phyloP scores from a whole-genome alignment of 2,888 invertebrate genomes.

The Trypoxylon attenuatum region DNA sequence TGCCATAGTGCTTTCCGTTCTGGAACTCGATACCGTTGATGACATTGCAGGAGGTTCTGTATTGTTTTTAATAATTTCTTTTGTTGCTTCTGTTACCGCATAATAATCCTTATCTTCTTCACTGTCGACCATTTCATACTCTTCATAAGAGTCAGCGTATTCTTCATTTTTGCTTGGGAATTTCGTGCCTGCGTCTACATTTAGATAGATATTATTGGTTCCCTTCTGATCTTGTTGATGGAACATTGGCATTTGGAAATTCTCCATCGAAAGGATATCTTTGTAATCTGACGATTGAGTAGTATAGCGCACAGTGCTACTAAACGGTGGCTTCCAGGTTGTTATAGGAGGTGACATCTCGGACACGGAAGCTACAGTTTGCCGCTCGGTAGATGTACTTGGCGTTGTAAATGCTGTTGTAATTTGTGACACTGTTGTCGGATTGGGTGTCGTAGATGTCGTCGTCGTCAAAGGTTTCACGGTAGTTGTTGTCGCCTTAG shows the following conservation, averaged over 20 bases:
- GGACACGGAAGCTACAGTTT: conserved; percentile 44
- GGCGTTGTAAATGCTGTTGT: conserved; percentile 52
- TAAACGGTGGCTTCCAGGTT: conserved; percentile 64
- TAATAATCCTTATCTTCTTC: conserved; percentile 40
- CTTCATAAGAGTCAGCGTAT: conserved; percentile 73
- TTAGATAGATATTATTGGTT: conserved; percentile 35
- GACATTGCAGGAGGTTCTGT: conserved; percentile 9
- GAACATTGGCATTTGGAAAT: conserved; percentile 50
- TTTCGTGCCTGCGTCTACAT: conserved; percentile 16
- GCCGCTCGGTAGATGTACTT: conserved; percentile 30
- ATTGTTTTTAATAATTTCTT: conserved; percentile 19
- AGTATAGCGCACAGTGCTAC: conserved; percentile 29
- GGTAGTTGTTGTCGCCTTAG: conserved; percentile 43
- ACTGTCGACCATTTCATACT: conserved; percentile 54
- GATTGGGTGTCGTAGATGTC: conserved; percentile 18
- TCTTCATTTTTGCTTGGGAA: conserved; percentile 53
- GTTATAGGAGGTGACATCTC: conserved; percentile 70
- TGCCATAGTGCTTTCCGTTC: neutral
- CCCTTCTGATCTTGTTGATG: conserved; percentile 25
- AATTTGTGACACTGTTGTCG: conserved; percentile 35
- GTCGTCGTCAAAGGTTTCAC: conserved; percentile 41
- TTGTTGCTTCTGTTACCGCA: conserved; percentile 20
- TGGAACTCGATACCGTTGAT: neutral
- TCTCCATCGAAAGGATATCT: conserved; percentile 60
- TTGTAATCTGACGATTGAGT: conserved; percentile 43